phyloP scores from a whole-genome alignment of 2,888 invertebrate species.

The Leptothorax acervorum region DNA sequence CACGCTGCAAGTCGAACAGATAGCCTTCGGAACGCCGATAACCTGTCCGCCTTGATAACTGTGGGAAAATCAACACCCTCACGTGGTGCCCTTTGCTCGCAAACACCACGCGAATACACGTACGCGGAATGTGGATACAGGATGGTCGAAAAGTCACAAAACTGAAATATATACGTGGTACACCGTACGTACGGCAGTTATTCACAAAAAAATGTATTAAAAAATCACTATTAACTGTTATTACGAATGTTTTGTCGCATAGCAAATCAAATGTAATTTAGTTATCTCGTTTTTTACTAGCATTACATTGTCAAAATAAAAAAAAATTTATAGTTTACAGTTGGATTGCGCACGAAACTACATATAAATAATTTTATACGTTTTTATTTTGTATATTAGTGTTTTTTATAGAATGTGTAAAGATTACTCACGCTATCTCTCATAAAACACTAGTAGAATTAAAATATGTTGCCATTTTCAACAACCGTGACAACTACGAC shows the following conservation, averaged over 20 bases:
- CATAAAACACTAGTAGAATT: constrained; percentile 2
- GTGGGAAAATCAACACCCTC: constrained; percentile 77
- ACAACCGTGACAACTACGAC: background rate
- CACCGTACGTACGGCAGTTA: background rate
- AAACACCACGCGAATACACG: constrained; percentile 27
- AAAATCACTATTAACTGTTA: constrained; percentile 19
- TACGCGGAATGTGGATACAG: constrained; percentile 41
- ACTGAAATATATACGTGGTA: constrained; percentile 21
- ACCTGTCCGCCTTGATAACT: constrained; percentile 75
- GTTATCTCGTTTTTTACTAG: background rate
- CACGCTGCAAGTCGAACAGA: constrained; percentile 42
- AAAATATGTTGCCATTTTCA: constrained; percentile 15
- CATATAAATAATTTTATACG: background rate
- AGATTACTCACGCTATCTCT: background rate
- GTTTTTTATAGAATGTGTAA: constrained; percentile 8
- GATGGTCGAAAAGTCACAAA: constrained; percentile 51
- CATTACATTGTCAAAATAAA: background rate
- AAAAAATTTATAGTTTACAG: constrained; percentile 19
- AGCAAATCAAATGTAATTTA: constrained; percentile 24
- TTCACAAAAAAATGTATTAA: constrained; percentile 19
- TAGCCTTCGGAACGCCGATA: constrained; percentile 61
- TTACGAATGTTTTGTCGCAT: background rate
- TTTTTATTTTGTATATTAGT: background rate
- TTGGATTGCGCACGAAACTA: background rate
- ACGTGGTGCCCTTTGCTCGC: constrained; percentile 55